Evolutionary conservation across 2,888 invertebrate species (phyloP), one percentile per base, ranked within the genome.

Genomic region (Leptopilina drosophilae): DNA sequence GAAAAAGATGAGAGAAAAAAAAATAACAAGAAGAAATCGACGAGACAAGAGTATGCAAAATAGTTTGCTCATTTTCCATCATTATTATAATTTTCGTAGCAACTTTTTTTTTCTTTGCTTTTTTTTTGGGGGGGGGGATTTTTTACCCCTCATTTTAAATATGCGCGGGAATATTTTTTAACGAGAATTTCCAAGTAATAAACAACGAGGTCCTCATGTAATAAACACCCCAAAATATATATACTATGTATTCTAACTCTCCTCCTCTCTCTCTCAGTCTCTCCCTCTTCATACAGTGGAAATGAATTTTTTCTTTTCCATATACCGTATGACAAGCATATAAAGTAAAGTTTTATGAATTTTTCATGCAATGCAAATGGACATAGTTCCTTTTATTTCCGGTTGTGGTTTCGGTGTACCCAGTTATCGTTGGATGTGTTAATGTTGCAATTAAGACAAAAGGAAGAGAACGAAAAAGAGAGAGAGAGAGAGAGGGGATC

Each of bases 281-380:
- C 46, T 46, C 46, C 9, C 46, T 46, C 46, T 46, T 9, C 11
- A 49, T 49, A 49, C 12, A 49, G 33, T 33, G 33, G 7, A 56
- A 73, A 56, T 73, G 26, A 26, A 56, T 73, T 73, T 73, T 73
- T 73, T 73, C 56, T 33, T 56, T 40, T 53, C 46, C 20, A 46
- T 33, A 33, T 76, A 64, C 42, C 62, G 42, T 26, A 26, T 46
- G 62, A 64, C n/a, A 64, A 49, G 62, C 76, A 76, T 76, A 64
- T 64, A 76, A 76, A 76, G 76, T 64, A 76, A 62, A 15, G 42
- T 76, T 76, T 76, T 46, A 76, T 76, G 64, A 46, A 64, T 76
- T 64, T 64, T 76, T 46, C 46, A 64, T 76, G 76, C 76, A 76
- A 76, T 76, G 76, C 76, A 76, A 76, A 76, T 76, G 62, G 64